Evolutionary conservation across 1,140 invertebrate species (phyloP), one percentile per base, ranked within the genome.

Genomic region (Formica selysi): DNA sequence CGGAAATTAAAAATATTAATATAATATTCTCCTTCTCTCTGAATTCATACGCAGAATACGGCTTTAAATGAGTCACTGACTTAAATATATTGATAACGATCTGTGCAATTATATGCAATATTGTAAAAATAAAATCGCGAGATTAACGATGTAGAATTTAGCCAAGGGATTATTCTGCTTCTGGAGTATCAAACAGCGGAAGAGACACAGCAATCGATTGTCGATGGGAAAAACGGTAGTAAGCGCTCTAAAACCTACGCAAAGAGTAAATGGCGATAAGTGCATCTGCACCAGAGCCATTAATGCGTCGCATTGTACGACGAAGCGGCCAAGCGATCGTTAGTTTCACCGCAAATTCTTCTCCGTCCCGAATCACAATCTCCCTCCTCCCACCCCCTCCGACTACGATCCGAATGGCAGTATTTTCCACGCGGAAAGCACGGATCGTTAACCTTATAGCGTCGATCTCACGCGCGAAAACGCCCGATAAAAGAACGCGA

Each of bases 391-490:
- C 13, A 16, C 16, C 48, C 48, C 48, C 19, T 2, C 19, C 67
- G 36, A 59, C 67, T 73, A 10, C 79, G 32, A 61, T 62, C 26
- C 79, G 36, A 83, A 83, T 74, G 68, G 68, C 79, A 73, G 79
- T 48, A 74, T 74, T 83, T 83, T 61, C 79, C 54, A 26, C 38
- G 51, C 48, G 48, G 48, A 51, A 51, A 26, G 38, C 54, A 83
- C 68, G 68, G 79, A 59, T 83, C 79, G 79, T 85, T 85, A 85
- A 78, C 73, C 71, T 41, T 51, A 78, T 44, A 36, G 51, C 36
- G 71, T 78, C 81, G 74, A 76, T 65, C 81, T 85, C 73, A 54
- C 61, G 70, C 71, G 73, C 54, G 79, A 81, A 41, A 85, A 64
- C 81, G 48, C 76, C 41, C 48, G 64, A 65, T 74, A 59, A 78